Evolutionary conservation across 2,888 invertebrate species (phyloP).

Genomic region (Watsonalla cultraria): DNA sequence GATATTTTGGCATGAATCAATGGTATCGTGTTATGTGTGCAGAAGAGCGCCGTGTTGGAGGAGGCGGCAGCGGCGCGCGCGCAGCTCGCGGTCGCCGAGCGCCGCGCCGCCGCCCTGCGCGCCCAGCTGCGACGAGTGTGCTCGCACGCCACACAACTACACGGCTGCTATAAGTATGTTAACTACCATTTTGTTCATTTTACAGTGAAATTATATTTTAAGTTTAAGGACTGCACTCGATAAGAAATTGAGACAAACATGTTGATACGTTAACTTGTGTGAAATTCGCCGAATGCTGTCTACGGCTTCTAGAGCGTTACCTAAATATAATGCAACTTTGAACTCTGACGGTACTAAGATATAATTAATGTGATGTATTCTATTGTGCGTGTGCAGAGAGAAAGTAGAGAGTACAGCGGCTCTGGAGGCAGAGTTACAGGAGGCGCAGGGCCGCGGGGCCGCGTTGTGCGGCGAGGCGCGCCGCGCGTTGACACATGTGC

Average conservation of each 20-base stretch:
- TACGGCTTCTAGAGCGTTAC: no score
- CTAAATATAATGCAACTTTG: no score
- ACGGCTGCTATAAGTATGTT: slow-evolving; percentile 32
- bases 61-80: slow-evolving; percentile 32
- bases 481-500: slow-evolving; percentile 36
- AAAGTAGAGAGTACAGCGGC: slow-evolving; percentile 20
- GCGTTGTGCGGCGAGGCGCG: slow-evolving; percentile 50
- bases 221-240: no score
- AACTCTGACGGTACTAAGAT: no score
- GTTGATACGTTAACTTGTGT: no score
- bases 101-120: slow-evolving; percentile 27
- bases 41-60: slow-evolving; percentile 13
- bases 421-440: slow-evolving; percentile 39
- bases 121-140: slow-evolving; percentile 26
- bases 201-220: no score
- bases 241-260: no score
- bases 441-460: slow-evolving; percentile 50
- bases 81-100: slow-evolving; percentile 29
- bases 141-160: slow-evolving; percentile 26
- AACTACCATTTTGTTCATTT: no score
- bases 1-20: no score
- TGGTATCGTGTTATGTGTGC: background rate
- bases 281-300: no score
- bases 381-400: slow-evolving; percentile 24
- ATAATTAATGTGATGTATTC: background rate